Evolutionary conservation across 2,888 invertebrate genomes (phyloP).

Genomic region (Conchocele bisecta): DNA sequence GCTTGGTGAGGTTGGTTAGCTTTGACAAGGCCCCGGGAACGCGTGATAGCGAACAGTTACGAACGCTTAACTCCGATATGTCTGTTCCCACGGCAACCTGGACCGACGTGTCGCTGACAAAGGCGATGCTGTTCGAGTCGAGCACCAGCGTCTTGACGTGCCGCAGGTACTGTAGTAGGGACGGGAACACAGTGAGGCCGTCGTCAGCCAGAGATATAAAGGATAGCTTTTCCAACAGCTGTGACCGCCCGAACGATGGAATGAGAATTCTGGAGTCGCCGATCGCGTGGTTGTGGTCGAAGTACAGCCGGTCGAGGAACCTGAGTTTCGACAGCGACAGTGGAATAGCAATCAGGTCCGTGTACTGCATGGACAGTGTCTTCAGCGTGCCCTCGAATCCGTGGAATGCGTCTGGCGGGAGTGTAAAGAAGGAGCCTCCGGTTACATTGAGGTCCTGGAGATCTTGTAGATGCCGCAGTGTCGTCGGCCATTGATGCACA

Average conservation of each 20-base stretch:
- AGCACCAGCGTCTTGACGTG: constrained; percentile 49
- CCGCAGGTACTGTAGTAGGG: constrained; percentile 45
- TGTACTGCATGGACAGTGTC: constrained; percentile 56
- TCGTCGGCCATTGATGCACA: constrained; percentile 50
- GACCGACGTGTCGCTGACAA: constrained; percentile 63
- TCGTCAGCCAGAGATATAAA: constrained; percentile 56
- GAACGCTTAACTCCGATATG: constrained; percentile 52
- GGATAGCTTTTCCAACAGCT: constrained; percentile 38
- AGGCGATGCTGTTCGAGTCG: constrained; percentile 60
- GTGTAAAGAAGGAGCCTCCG: constrained; percentile 45
- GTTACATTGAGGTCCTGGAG: constrained; percentile 50
- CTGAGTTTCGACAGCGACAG: constrained; percentile 50
- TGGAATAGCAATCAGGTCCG: constrained; percentile 57
- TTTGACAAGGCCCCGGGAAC: constrained; percentile 63
- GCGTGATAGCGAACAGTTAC: constrained; percentile 58
- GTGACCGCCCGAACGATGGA: constrained; percentile 45
- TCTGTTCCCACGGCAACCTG: constrained; percentile 47
- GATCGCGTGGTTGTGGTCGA: constrained; percentile 60
- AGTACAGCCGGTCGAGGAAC: constrained; percentile 46
- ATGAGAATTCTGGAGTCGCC: constrained; percentile 61
- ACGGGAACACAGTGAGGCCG: constrained; percentile 59
- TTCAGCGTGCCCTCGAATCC: constrained; percentile 64
- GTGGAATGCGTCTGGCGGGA: constrained; percentile 61
- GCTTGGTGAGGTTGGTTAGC: constrained; percentile 46
- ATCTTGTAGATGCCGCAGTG: constrained; percentile 53